These are phyloP conservation scores for Chalcis sispes DNA, from an alignment of 2,888 invertebrate genomes.

Conservation along the genomic window DNA sequence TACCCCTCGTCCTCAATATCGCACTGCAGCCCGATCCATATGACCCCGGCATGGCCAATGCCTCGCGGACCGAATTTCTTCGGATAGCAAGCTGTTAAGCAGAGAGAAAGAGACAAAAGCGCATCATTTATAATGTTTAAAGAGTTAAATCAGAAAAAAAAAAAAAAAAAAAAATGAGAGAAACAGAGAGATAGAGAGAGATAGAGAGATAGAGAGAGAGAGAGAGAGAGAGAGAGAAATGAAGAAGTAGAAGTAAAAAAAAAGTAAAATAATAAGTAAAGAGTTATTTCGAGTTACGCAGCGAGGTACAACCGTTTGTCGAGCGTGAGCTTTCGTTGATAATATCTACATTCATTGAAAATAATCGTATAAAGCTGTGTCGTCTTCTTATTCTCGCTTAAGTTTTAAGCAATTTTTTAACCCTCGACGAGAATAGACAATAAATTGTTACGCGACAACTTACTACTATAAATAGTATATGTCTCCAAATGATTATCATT, in stretches of 20 bases:
- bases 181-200: constrained; percentile 12
- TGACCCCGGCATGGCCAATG: constrained; percentile 94
- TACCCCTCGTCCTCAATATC: constrained; percentile 84
- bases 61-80: constrained; percentile 96
- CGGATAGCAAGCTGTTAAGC: constrained; percentile 92
- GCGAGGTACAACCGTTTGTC: background rate
- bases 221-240: constrained; percentile 16
- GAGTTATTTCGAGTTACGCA: constrained; percentile 1
- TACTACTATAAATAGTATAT: too few species aligned
- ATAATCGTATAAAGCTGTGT: too few species aligned
- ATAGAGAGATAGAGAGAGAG: constrained; percentile 6
- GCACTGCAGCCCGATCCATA: constrained; percentile 89
- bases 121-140: constrained; percentile 51
- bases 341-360: too few species aligned
- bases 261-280: constrained; percentile 21
- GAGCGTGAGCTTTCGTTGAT: background rate
- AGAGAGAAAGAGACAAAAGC: constrained; percentile 59
- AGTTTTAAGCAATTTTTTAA: too few species aligned
- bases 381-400: too few species aligned
- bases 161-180: too few species aligned
- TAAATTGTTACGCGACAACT: too few species aligned
- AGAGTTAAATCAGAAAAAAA: too few species aligned
- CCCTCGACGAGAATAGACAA: too few species aligned
- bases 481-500: too few species aligned
- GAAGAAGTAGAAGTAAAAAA: constrained; percentile 19